These are phyloP conservation scores for Gymnocephalus cernua DNA, from an alignment of 2,113 vertebrate species.

Conservation along the genomic window DNA sequence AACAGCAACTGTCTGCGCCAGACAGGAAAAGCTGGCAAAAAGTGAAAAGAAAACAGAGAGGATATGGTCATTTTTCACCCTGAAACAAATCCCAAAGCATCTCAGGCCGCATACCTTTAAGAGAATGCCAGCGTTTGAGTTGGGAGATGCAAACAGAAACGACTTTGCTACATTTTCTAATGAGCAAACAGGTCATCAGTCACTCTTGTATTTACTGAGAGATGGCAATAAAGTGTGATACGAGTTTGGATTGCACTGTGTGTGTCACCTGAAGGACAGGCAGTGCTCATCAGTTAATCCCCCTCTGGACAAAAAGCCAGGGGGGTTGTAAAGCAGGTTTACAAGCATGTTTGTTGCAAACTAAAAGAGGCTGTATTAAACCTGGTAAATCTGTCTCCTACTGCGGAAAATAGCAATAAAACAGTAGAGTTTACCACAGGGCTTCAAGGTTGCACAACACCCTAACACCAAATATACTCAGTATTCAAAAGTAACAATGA, in stretches of 20 bases:
- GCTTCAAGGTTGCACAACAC: conserved; percentile 65
- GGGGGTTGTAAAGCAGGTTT: conserved; percentile 79
- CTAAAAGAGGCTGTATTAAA: conserved; percentile 79
- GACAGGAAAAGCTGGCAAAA: conserved; percentile 67
- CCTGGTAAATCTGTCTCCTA: conserved; percentile 76
- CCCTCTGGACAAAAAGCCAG: conserved; percentile 69
- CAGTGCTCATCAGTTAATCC: conserved; percentile 77
- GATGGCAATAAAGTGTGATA: conserved; percentile 67
- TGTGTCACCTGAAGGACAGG: conserved; percentile 82
- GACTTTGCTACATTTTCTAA: conserved; percentile 53
- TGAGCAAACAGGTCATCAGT: conserved; percentile 65
- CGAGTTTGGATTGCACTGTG: conserved; percentile 67
- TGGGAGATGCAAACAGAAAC: conserved; percentile 28
- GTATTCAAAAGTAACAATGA: conserved; percentile 60
- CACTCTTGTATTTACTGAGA: conserved; percentile 49
- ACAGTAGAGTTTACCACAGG: conserved; percentile 58
- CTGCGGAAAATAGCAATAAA: conserved; percentile 75
- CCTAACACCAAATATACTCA: conserved; percentile 35
- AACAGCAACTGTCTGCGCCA: conserved; percentile 54
- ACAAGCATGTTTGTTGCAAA: conserved; percentile 74
- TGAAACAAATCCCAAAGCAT: conserved; percentile 66
- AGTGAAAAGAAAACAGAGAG: conserved; percentile 67
- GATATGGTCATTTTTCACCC: conserved; percentile 72
- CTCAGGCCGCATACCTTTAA: conserved; percentile 29
- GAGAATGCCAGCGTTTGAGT: conserved; percentile 34